Evolutionary conservation across 1,140 invertebrate species (phyloP), one percentile per base, ranked within the genome.

Genomic region (Oryctes rhinoceros): DNA sequence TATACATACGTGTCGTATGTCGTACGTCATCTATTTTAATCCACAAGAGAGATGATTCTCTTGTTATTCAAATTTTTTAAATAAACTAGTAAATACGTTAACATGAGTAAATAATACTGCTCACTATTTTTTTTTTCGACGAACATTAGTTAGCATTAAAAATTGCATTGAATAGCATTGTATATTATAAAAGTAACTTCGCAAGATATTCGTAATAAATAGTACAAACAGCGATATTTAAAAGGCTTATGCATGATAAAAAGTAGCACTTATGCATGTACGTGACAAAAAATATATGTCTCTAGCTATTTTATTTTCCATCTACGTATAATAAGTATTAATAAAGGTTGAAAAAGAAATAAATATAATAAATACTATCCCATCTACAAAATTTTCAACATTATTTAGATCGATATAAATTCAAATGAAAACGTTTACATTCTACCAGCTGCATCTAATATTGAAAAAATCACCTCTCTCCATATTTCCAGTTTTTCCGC

Each of bases 401-500:
- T 18, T 18, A 59, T 10, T 44, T 44, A 0, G n/a, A 59, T 59
- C 18, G 53, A 59, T 13, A 59, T 59, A n/a, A 18, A 59, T 18
- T n/a, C 3, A 59, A 18, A n/a, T n/a, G n/a, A 18, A 6, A 59
- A 3, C 15, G 15, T 59, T 18, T 59, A 59, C 15, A 18, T 59
- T 59, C 7, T 18, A 18, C 15, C 15, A 59, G 7, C 13, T 53
- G 13, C 0, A 53, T 59, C 3, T 6, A 7, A 59, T 59, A 59
- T 59, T 59, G 53, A 59, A 59, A 59, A 59, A 59, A 59, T 59
- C 53, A 59, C 53, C 53, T 59, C 53, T 18, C 6, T 18, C n/a
- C 2, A 59, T 11, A n/a, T 18, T 59, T 59, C 3, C 6, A 0
- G 18, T 15, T 59, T 59, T n/a, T n/a, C 6, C 2, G 53, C 15